A percentile compares a stretch with the other conserved stretches of the same genome.
These are phyloP conservation scores for Ennomos fuscantarius DNA, from an alignment of 2,888 invertebrate species.

Conservation along the genomic window DNA sequence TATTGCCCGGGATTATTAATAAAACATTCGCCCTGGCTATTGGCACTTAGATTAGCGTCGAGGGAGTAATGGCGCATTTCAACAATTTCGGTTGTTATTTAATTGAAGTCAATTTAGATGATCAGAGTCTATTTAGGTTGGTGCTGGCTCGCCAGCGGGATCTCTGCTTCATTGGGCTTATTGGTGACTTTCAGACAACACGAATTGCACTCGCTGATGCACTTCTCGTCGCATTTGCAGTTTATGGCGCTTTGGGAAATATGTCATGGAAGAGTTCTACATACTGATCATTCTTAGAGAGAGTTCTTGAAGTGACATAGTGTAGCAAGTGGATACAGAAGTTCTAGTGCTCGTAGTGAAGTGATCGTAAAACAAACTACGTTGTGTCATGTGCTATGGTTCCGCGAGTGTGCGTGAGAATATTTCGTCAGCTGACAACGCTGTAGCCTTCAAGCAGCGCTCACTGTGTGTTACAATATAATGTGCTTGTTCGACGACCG, in stretches of 20 bases:
- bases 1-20: slow-evolving; percentile 80
- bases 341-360: slow-evolving; percentile 20
- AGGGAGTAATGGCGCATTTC: slow-evolving; percentile 85
- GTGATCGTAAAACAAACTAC: slow-evolving; percentile 32
- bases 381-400: slow-evolving; percentile 34
- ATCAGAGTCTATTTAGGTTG: slow-evolving; percentile 86
- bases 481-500: background rate
- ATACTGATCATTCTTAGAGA: background rate
- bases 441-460: slow-evolving; percentile 19
- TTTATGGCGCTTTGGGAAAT: slow-evolving; percentile 52
- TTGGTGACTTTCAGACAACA: slow-evolving; percentile 85
- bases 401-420: slow-evolving; percentile 38
- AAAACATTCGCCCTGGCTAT: slow-evolving; percentile 84
- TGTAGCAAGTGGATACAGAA: slow-evolving; percentile 20
- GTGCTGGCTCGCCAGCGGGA: slow-evolving; percentile 84
- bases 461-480: slow-evolving; percentile 13
- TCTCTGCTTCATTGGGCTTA: slow-evolving; percentile 85
- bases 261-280: slow-evolving; percentile 49
- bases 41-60: slow-evolving; percentile 84
- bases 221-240: slow-evolving; percentile 76
- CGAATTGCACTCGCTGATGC: slow-evolving; percentile 84
- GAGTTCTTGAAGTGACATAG: slow-evolving; percentile 20
- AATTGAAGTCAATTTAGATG: slow-evolving; percentile 86
- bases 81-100: slow-evolving; percentile 86
- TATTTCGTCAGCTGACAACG: slow-evolving; percentile 37